Percentiles rank a stretch among this genome's conserved stretches.
Evolutionary conservation across 1,140 invertebrate species (phyloP).

Genomic region (Eumaeus atala): DNA sequence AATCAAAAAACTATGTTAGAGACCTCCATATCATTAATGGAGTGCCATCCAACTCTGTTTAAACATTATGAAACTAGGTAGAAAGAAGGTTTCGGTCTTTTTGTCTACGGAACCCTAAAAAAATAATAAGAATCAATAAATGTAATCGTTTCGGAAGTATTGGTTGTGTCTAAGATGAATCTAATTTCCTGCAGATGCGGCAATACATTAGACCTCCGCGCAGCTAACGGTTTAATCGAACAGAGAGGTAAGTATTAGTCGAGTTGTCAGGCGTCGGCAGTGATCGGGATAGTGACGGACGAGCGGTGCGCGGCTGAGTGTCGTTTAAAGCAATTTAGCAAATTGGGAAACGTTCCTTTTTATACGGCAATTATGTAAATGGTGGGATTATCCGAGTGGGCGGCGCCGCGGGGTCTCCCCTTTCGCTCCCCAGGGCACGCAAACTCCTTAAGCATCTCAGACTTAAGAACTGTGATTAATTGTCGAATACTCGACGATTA

Average conservation of each 20-base stretch:
- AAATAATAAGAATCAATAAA: no score
- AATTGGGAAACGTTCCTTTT: constrained; percentile 70
- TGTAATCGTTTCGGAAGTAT: no score
- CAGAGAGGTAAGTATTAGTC: constrained; percentile 23
- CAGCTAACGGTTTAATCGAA: constrained; percentile 14
- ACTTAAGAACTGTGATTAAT: constrained; percentile 68
- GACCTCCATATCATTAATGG: no score
- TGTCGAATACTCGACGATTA: constrained; percentile 47
- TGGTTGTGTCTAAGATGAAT: no score
- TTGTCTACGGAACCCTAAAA: no score
- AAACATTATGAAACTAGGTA: no score
- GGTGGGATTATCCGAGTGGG: constrained; percentile 67
- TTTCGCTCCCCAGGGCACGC: constrained; percentile 49
- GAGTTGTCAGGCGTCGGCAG: constrained; percentile 4
- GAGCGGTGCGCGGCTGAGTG: constrained; percentile 43
- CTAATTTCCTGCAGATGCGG: no score
- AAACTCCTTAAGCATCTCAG: constrained; percentile 58
- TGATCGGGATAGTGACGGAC: constrained; percentile 24
- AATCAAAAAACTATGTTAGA: no score
- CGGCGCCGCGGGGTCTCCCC: constrained; percentile 56
- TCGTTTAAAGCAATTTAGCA: constrained; percentile 70
- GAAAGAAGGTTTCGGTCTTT: no score
- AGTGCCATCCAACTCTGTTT: no score
- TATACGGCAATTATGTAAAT: constrained; percentile 74
- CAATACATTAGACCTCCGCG: not conserved